Conservation (phyloP, 1,140 invertebrate species). For the Lineus longissimus region DNA sequence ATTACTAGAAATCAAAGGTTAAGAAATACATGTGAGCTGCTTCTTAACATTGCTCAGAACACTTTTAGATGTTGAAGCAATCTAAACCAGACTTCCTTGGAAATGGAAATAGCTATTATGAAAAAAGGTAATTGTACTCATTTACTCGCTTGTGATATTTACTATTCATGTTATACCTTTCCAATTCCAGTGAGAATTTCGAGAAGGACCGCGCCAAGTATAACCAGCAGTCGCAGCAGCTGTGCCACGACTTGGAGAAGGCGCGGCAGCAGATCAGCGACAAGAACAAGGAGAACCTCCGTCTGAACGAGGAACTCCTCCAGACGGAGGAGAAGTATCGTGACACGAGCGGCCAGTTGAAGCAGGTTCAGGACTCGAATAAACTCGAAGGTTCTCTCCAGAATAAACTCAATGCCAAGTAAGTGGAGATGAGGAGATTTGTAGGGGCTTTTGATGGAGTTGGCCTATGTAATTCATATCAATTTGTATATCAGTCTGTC, state of each 20-base stretch:
- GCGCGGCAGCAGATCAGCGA: slow-evolving; percentile 33
- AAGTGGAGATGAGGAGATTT: slow-evolving; percentile 29
- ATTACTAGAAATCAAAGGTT: no score
- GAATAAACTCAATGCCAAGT: slow-evolving; percentile 29
- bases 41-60: no score
- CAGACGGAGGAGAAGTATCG: slow-evolving; percentile 27
- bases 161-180: no score
- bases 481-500: no score
- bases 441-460: no score
- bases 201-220: slow-evolving; percentile 32
- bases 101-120: no score
- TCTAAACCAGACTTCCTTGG: no score
- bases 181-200: slow-evolving; percentile 29
- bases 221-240: slow-evolving; percentile 29
- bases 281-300: slow-evolving; percentile 42
- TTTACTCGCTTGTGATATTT: no score
- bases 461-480: no score
- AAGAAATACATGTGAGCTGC: no score
- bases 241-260: slow-evolving; percentile 35
- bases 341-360: slow-evolving; percentile 27
- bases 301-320: slow-evolving; percentile 38
- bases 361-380: slow-evolving; percentile 28
- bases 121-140: no score
- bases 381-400: slow-evolving; percentile 33
- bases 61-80: no score